Evolutionary conservation across 2,797 vertebrate genomes (phyloP).

Genomic region (Agapornis canus): DNA sequence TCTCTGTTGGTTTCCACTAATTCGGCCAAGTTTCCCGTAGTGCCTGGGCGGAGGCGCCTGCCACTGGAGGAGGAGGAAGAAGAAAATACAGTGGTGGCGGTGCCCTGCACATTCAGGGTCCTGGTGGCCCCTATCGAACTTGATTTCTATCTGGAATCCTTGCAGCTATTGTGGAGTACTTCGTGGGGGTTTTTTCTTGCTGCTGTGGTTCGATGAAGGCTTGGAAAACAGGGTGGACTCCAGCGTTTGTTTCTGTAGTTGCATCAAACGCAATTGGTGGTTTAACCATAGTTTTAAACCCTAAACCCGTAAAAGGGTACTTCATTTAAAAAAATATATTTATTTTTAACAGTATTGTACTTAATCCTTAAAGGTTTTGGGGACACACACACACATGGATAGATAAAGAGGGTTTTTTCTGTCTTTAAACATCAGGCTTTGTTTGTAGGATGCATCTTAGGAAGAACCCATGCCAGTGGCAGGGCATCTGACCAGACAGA

Average conservation of each 20-base stretch:
- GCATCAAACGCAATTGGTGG: not conserved
- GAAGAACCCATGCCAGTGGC: not conserved
- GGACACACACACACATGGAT: not conserved
- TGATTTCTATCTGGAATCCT: not conserved
- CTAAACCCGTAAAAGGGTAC: not conserved
- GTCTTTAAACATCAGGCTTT: not conserved
- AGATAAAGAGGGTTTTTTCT: not conserved
- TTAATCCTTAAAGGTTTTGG: not conserved
- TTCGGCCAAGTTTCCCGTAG: conserved; percentile 15
- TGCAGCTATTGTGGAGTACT: rapidly evolving
- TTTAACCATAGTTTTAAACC: not conserved
- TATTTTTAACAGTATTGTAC: not conserved
- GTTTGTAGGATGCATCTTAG: not conserved
- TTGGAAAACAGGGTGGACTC: rapidly evolving
- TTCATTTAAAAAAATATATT: rapidly evolving
- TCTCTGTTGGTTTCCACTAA: not conserved
- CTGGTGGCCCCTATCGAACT: rapidly evolving
- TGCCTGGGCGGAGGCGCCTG: conserved; percentile 13
- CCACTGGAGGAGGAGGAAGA: not conserved
- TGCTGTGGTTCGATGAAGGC: not conserved
- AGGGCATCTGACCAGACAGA: not conserved
- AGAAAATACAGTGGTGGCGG: not conserved
- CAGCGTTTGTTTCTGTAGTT: not conserved
- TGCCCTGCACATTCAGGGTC: rapidly evolving
- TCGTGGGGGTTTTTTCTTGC: rapidly evolving